Percentiles rank a stretch among this genome's conserved stretches.
Conservation (phyloP, 2,888 invertebrate genomes). For the Cheilosia scutellata region DNA sequence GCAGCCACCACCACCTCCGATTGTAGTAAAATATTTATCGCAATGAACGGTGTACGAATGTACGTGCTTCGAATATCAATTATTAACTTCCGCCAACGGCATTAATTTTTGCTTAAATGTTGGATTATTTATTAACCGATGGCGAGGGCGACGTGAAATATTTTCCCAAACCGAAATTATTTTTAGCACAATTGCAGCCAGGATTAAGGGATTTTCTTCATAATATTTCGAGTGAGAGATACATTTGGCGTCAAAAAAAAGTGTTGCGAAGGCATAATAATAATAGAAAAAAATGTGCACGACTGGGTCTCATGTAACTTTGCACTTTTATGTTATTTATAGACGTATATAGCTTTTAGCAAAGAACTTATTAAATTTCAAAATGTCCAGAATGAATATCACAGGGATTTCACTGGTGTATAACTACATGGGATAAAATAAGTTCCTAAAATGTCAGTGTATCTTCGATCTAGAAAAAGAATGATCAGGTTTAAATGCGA, state of each 20-base stretch:
- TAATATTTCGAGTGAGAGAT: background rate
- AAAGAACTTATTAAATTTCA: too few relatives aligned
- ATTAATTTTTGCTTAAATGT: background rate
- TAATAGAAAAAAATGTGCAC: background rate
- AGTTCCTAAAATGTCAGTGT: too few relatives aligned
- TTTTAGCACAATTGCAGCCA: background rate
- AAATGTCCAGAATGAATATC: background rate
- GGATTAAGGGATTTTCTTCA: background rate
- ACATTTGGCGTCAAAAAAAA: too few relatives aligned
- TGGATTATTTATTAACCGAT: background rate
- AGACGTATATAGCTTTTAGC: too few relatives aligned
- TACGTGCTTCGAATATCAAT: background rate
- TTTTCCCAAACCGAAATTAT: background rate
- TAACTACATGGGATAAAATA: too few relatives aligned
- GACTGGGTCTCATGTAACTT: background rate
- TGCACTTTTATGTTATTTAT: too few relatives aligned
- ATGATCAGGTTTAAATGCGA: too few relatives aligned
- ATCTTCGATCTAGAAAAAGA: too few relatives aligned
- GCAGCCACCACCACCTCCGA: background rate
- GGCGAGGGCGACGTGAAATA: background rate
- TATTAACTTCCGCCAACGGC: background rate
- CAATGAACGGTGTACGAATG: background rate
- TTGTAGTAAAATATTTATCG: background rate
- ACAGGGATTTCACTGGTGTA: too few relatives aligned
- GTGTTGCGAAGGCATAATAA: too few relatives aligned